Conservation (phyloP, 2,888 invertebrate genomes). For the Alloscopus bannaensis region DNA sequence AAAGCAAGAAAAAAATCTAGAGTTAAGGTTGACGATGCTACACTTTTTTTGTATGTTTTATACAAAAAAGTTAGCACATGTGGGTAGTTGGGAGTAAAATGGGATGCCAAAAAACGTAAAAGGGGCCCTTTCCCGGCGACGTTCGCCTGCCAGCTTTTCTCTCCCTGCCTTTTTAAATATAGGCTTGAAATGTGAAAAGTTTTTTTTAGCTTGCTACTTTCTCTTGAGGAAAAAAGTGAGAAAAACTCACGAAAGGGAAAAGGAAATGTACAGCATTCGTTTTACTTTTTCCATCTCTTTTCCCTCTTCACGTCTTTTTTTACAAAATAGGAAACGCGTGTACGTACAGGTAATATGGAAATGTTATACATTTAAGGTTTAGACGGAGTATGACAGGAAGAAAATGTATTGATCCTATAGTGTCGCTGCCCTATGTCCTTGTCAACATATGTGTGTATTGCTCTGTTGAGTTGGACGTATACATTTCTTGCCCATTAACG, state of each 20-base stretch:
- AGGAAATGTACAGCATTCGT: constrained; percentile 53
- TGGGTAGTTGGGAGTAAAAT: constrained; percentile 29
- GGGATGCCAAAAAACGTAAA: constrained; percentile 46
- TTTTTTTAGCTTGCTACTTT: constrained; percentile 18
- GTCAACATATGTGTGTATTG: too few relatives aligned
- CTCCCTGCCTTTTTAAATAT: not conserved
- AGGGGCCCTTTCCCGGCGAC: too few relatives aligned
- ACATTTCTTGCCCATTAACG: too few relatives aligned
- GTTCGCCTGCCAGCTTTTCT: constrained; percentile 1
- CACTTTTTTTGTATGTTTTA: constrained; percentile 1
- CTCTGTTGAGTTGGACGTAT: too few relatives aligned
- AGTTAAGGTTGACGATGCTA: too few relatives aligned
- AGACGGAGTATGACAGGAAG: not conserved
- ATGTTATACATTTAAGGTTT: not conserved
- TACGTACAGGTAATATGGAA: not conserved
- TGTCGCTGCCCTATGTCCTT: constrained; percentile 2
- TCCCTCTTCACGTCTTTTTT: not conserved
- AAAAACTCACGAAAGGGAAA: constrained; percentile 28
- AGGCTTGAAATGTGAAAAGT: constrained; percentile 47
- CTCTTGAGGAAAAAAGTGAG: constrained; percentile 26
- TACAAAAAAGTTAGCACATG: not conserved
- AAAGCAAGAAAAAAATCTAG: not conserved
- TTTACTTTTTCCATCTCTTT: constrained; percentile 45
- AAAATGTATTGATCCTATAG: constrained; percentile 20
- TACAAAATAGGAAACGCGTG: too few relatives aligned